Evolutionary conservation across 1,140 invertebrate species (phyloP), one percentile per base, ranked within the genome.

Genomic region (Caenorhabditis inopinata): DNA sequence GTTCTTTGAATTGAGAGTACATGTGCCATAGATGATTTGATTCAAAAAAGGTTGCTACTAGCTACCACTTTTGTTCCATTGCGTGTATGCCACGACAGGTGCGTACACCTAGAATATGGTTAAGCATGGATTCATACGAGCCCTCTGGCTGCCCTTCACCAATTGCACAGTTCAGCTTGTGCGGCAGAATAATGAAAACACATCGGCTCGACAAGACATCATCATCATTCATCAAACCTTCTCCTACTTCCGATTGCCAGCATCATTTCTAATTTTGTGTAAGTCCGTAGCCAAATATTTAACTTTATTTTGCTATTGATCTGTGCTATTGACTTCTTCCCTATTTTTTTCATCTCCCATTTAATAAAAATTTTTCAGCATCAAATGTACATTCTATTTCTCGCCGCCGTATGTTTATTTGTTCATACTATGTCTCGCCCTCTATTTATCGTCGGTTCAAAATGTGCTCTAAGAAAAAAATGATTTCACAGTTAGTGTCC

Each of bases 71-170:
- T n/a, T n/a, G n/a, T n/a, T n/a, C n/a, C n/a, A n/a, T n/a, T n/a
- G n/a, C n/a, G n/a, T n/a, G n/a, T n/a, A n/a, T n/a, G n/a, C n/a
- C n/a, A n/a, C n/a, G n/a, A n/a, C n/a, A n/a, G n/a, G n/a, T n/a
- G n/a, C n/a, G n/a, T n/a, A n/a, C n/a, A n/a, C n/a, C n/a, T n/a
- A n/a, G n/a, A n/a, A n/a, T n/a, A n/a, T n/a, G n/a, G n/a, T n/a
- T n/a, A n/a, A n/a, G n/a, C n/a, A n/a, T n/a, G n/a, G n/a, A n/a
- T n/a, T n/a, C n/a, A n/a, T n/a, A n/a, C 89, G 1, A 80, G 79
- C 2, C 86, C 86, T 14, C 58, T 87, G 6, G 81, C 88, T 18
- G 86, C 89, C 0, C 89, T 87, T 77, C 89, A 87, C 46, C 38
- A 84, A 38, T 85, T 45, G 48, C 79, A 81, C 45, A 49, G 45